Base-by-base conservation (phyloP, 2,113 vertebrate genomes). In the Zosterops lateralis region DNA sequence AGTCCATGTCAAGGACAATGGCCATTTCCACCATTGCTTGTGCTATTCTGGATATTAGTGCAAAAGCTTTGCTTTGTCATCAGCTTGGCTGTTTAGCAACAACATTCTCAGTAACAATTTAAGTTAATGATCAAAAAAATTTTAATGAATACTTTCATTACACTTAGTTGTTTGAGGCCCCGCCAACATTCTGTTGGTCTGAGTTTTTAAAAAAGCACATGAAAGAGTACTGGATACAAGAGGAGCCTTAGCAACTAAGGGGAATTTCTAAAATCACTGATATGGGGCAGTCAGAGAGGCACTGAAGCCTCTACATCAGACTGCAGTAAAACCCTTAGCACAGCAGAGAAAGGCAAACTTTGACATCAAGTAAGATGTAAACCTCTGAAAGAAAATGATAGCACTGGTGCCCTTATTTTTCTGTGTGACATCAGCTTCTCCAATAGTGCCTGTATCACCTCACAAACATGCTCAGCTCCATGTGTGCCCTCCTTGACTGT, bases 121-220 rank as follows among this genome's bases (percentile, higher is more conserved):
- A 57, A 87, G 72, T 71, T 86, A 71, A 84, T n/a, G 28, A 92
- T 79, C 4, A 82, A 25, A 56, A 28, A 28, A 1, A 7, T 72
- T 87, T 86, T 28, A 90, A 90, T 82, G 32, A 83, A 77, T 67
- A 70, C 47, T 87, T 87, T 74, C 62, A 89, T 85, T 83, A 85
- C 38, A 62, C 5, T 5, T 53, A 53, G 48, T 91, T 89, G 66
- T 72, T 64, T n/a, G 54, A 77, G 66, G 62, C 20, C 58, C 44
- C 10, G 8, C n/a, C 68, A 91, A 56, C 81, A 87, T 71, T 86
- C 76, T 83, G 32, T n/a, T 89, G 64, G 26, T 76, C n/a, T 72
- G 42, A 76, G 51, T 70, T 80, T 93, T 50, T 32, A 91, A 67
- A 66, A 53, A 28, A 84, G 29, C 34, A 74, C 20, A 31, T 58